phyloP scores from a whole-genome alignment of 2,888 invertebrate species.

The Apodemia hepburni region DNA sequence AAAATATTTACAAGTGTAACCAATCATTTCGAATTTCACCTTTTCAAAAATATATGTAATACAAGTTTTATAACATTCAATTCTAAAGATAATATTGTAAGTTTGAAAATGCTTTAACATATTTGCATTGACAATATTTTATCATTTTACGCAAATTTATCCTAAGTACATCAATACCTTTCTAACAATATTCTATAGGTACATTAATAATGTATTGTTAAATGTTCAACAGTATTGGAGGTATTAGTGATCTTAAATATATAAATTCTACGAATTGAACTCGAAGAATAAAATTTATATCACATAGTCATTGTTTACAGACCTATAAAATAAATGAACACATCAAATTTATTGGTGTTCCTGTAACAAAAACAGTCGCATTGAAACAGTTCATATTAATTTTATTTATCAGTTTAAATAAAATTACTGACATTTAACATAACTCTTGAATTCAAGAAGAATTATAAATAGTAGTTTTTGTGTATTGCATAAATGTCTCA shows the following conservation, averaged over 20 bases:
- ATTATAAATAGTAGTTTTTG: too few species aligned
- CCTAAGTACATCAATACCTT: conserved; percentile 7
- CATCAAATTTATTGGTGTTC: conserved; percentile 4
- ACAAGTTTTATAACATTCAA: conserved; percentile 10
- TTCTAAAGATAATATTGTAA: background rate
- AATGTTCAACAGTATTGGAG: conserved; percentile 9
- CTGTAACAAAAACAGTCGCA: background rate
- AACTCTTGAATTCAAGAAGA: too few species aligned
- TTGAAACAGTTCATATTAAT: background rate
- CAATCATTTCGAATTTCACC: conserved; percentile 20
- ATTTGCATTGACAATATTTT: background rate
- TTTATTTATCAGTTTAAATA: too few species aligned
- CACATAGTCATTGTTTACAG: conserved; percentile 11
- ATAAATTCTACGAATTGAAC: conserved; percentile 7
- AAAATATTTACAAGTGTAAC: conserved; percentile 34
- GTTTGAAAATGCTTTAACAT: background rate
- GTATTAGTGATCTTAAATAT: conserved; percentile 7
- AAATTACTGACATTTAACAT: too few species aligned
- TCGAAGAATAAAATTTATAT: conserved; percentile 10
- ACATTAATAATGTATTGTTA: background rate
- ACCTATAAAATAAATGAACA: background rate
- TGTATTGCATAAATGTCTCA: too few species aligned
- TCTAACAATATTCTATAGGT: conserved; percentile 2
- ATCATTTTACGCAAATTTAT: background rate
- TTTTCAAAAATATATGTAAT: conserved; percentile 18